phyloP scores from a whole-genome alignment of 1,140 invertebrate genomes.

The Meteorus sp. region DNA sequence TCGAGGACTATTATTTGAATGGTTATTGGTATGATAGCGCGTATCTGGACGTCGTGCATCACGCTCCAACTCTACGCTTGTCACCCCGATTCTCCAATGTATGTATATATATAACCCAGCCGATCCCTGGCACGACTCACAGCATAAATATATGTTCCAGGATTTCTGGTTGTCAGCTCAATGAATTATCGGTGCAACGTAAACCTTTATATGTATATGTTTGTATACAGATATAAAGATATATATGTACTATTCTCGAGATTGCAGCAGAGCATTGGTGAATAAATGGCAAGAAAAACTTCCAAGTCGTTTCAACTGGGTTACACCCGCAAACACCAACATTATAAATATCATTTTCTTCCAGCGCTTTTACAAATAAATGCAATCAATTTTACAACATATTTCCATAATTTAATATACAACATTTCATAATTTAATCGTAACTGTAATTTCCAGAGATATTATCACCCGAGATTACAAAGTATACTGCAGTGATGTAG shows the following conservation, averaged over 20 bases:
- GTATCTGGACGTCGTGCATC: slow-evolving; percentile 48
- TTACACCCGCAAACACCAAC: background rate
- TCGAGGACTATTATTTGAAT: slow-evolving; percentile 48
- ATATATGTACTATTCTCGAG: background rate
- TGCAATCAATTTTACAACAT: too few species aligned
- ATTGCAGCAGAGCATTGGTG: background rate
- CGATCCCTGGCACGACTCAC: slow-evolving; percentile 30
- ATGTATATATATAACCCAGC: slow-evolving; percentile 3
- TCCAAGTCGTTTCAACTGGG: background rate
- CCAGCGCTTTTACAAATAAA: too few species aligned
- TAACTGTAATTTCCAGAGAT: too few species aligned
- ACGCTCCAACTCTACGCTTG: slow-evolving; percentile 49
- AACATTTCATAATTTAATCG: background rate
- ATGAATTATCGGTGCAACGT: slow-evolving; percentile 36
- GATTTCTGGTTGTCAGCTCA: slow-evolving; percentile 47
- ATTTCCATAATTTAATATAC: background rate
- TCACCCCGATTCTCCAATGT: slow-evolving; percentile 41
- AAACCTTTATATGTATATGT: too few species aligned
- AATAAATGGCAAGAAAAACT: slow-evolving; percentile 3
- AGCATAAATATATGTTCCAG: slow-evolving; percentile 48
- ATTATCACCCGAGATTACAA: slow-evolving; percentile 16
- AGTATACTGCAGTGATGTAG: too few species aligned
- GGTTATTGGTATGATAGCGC: slow-evolving; percentile 52
- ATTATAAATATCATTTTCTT: background rate
- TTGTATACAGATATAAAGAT: slow-evolving; percentile 13